Base-by-base conservation (phyloP, 1,140 invertebrate species). In the Homarus americanus region DNA sequence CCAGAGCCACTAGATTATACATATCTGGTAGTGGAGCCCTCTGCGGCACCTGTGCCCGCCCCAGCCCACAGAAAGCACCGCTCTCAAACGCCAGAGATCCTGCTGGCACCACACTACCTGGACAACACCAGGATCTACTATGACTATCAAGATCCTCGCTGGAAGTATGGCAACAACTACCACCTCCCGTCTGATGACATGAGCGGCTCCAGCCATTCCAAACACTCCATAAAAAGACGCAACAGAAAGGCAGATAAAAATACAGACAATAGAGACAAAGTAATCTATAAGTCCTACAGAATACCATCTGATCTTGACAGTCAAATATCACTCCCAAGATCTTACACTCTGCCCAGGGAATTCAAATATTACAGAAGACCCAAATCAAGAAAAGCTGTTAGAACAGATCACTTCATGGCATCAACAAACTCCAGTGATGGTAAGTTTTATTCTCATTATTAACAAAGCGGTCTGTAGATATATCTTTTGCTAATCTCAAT, bases 401-500 rank as follows among this genome's bases (percentile, higher is more conserved):
- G 95, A 28, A 94, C 95, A 1, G 95, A 96, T 86, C 96, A 96
- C 93, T 96, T 96, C 93, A 94, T 97, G 28, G 96, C 96, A 40
- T 97, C 97, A 73, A 97, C 97, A 12, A 97, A 97, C 93, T 97
- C 97, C 93, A 97, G 97, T 93, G 97, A 97, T 94, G 97, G 97
- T 96, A 94, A 94, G 79, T 87, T 20, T 69, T 32, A 32, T 63
- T 58, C 20, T 58, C 3, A 58, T 58, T 4, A 20, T 58, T 58
- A 24, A 20, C n/a, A n/a, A n/a, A n/a, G n/a, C n/a, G n/a, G n/a
- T n/a, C n/a, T n/a, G n/a, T n/a, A n/a, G n/a, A n/a, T n/a, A n/a
- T n/a, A n/a, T n/a, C n/a, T n/a, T n/a, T n/a, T n/a, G n/a, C n/a
- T n/a, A n/a, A n/a, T n/a, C n/a, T n/a, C n/a, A n/a, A n/a, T n/a